Conservation (phyloP, 2,888 invertebrate species). For the Clitarchus hookeri region DNA sequence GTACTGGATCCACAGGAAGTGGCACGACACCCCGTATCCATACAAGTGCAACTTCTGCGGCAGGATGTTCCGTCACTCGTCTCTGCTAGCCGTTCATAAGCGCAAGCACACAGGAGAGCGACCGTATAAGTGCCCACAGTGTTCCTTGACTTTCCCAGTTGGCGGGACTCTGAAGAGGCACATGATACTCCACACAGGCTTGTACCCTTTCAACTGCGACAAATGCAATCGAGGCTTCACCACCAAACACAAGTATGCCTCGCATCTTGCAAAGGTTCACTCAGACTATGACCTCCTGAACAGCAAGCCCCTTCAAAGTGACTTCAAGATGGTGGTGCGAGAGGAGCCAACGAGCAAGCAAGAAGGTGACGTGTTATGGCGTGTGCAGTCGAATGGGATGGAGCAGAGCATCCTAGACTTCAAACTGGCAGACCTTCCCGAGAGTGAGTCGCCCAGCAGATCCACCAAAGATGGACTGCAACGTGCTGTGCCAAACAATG, state of each 20-base stretch:
- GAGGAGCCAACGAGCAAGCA: constrained; percentile 29
- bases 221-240: constrained; percentile 44
- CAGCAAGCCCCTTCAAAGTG: constrained; percentile 35
- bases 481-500: constrained; percentile 30
- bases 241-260: constrained; percentile 41
- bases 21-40: constrained; percentile 45
- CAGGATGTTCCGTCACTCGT: constrained; percentile 43
- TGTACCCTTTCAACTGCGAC: constrained; percentile 43
- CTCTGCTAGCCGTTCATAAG: constrained; percentile 50
- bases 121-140: constrained; percentile 56
- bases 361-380: not conserved
- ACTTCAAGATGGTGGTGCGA: constrained; percentile 43
- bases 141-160: constrained; percentile 54
- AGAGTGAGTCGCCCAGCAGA: not conserved
- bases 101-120: constrained; percentile 57
- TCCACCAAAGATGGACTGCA: not conserved
- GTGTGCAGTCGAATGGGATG: constrained; percentile 26
- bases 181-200: constrained; percentile 48
- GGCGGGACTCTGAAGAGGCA: constrained; percentile 56
- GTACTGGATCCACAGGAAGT: constrained; percentile 45
- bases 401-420: constrained; percentile 27
- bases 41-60: constrained; percentile 44
- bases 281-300: constrained; percentile 38
- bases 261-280: constrained; percentile 43
- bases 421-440: constrained; percentile 27